Conservation (phyloP, 2,113 vertebrate species). For the Cephalopterus ornatus region DNA sequence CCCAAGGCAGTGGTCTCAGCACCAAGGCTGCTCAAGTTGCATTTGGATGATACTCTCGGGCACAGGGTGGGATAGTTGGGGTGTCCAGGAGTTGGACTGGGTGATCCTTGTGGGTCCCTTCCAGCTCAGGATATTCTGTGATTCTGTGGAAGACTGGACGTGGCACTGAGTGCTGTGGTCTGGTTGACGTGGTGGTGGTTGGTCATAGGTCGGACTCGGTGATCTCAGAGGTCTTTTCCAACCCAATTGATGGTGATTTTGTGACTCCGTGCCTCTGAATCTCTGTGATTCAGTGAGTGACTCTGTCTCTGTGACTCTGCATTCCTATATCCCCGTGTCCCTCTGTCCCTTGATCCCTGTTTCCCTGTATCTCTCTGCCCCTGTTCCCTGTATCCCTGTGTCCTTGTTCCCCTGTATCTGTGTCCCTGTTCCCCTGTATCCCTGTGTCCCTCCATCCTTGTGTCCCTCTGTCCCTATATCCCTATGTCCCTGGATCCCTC, state of each 20-base stretch:
- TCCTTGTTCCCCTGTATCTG: no score
- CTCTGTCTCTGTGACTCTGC: not conserved
- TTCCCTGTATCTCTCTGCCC: no score
- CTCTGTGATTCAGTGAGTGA: not conserved
- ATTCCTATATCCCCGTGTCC: fast-evolving
- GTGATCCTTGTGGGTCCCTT: not conserved
- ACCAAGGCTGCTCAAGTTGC: fast-evolving
- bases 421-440: no score
- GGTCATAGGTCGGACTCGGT: fast-evolving
- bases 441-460: no score
- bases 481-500: no score
- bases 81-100: not conserved
- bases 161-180: not conserved
- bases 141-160: not conserved
- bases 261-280: not conserved
- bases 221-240: not conserved
- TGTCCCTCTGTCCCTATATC: no score
- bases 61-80: not conserved
- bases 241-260: fast-evolving
- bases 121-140: not conserved
- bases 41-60: not conserved
- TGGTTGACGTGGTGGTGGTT: not conserved
- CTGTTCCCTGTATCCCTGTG: no score
- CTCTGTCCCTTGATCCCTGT: not conserved
- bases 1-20: not conserved